Conservation (phyloP, 2,113 vertebrate species). For the Laterallus jamaicensis region DNA sequence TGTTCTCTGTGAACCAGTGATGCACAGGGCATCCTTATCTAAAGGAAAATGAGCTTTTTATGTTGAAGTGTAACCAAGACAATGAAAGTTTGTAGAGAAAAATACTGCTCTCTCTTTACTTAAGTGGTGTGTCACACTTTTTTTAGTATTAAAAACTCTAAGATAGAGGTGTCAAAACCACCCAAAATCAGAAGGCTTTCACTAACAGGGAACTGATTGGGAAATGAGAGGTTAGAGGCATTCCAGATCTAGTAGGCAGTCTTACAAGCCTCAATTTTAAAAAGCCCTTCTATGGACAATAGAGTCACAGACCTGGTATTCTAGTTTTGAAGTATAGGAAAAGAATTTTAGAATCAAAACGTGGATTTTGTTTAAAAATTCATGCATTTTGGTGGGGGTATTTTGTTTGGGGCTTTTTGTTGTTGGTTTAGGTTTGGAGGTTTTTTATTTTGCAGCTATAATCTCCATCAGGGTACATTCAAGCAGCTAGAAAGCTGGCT, state of each 20-base stretch:
- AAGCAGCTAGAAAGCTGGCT: not conserved
- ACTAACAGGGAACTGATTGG: not conserved
- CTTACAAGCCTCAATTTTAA: not conserved
- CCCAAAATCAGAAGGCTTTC: not conserved
- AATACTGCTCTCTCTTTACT: not conserved
- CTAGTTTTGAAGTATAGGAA: not conserved
- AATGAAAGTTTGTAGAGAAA: not conserved
- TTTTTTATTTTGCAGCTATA: not conserved
- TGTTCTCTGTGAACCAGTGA: not conserved
- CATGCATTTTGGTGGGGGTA: not conserved
- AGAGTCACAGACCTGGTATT: not conserved
- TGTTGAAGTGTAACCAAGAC: not conserved
- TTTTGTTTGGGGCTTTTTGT: too few relatives aligned
- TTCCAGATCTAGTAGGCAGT: not conserved
- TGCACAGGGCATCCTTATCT: not conserved
- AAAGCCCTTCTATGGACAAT: not conserved
- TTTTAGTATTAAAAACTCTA: not conserved
- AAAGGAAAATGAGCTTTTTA: not conserved
- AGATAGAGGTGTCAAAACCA: not conserved
- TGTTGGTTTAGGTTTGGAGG: too few relatives aligned
- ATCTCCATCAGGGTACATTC: rapidly evolving
- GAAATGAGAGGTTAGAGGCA: not conserved
- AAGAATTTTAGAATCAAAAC: not conserved
- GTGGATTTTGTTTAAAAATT: not conserved
- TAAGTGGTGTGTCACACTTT: not conserved